These are phyloP conservation scores for Virgularia gustaviana DNA, from an alignment of 92 coral and sea anemone species.

Conservation along the genomic window DNA sequence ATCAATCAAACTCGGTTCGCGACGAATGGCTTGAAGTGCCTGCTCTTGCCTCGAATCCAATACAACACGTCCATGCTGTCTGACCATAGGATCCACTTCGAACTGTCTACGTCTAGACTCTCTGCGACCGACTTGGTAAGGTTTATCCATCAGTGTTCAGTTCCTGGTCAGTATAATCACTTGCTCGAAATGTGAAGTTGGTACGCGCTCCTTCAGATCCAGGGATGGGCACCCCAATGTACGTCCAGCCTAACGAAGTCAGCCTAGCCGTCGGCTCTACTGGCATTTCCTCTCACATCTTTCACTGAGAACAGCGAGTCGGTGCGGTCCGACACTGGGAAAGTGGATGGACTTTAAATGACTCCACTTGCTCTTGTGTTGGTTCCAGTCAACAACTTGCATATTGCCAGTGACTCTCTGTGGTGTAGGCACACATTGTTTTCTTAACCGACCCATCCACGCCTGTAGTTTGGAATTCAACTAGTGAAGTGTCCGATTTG, in stretches of 20 bases:
- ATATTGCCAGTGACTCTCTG: slow-evolving; percentile 60
- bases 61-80: no score
- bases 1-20: slow-evolving; percentile 51
- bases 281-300: slow-evolving; percentile 41
- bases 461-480: no score
- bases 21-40: slow-evolving; percentile 47
- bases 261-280: slow-evolving; percentile 55
- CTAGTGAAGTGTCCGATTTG: no score
- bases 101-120: no score
- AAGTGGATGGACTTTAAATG: slow-evolving; percentile 43
- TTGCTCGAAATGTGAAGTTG: no score
- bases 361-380: slow-evolving; percentile 39
- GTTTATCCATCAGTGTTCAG: no score
- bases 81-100: no score
- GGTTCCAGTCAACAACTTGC: slow-evolving; percentile 58
- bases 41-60: no score
- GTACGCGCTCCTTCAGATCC: no score
- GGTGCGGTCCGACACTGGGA: slow-evolving; percentile 36
- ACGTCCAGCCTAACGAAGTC: slow-evolving; percentile 59
- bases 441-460: background rate
- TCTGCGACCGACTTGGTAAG: no score
- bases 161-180: no score
- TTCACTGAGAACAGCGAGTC: slow-evolving; percentile 17
- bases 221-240: no score
- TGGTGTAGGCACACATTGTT: slow-evolving; percentile 43